A percentile compares a stretch with the other conserved stretches of the same genome.
These are phyloP conservation scores for Mythimna pallens DNA, from an alignment of 2,888 invertebrate species.

Conservation along the genomic window DNA sequence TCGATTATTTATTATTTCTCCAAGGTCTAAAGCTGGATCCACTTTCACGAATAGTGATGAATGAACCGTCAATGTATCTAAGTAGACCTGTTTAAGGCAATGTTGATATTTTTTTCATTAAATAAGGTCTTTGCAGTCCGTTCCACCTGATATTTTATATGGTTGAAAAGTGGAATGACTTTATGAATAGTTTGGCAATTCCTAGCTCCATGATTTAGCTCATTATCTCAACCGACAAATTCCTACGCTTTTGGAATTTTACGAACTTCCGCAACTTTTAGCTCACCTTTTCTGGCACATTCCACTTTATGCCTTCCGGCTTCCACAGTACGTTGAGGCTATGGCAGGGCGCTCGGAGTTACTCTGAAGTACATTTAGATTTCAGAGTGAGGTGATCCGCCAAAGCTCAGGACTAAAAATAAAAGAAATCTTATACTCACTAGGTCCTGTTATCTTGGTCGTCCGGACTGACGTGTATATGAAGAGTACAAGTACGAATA, in stretches of 20 bases:
- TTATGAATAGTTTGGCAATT: background rate
- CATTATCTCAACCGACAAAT: background rate
- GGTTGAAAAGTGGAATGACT: background rate
- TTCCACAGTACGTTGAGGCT: background rate
- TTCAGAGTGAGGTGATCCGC: background rate
- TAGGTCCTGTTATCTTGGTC: background rate
- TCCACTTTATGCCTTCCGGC: background rate
- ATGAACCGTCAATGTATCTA: background rate
- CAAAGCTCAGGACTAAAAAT: background rate
- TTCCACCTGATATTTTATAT: background rate
- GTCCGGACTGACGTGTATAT: background rate
- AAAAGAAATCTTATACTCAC: background rate
- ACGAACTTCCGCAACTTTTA: background rate
- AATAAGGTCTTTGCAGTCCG: background rate
- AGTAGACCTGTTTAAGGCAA: background rate
- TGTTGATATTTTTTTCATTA: background rate
- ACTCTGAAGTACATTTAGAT: background rate
- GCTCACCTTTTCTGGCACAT: background rate
- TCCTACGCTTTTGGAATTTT: background rate
- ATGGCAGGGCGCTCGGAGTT: background rate
- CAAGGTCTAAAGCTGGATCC: background rate
- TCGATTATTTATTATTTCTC: background rate
- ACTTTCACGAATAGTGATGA: constrained; percentile 6
- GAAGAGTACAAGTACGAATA: background rate
- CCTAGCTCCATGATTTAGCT: background rate